phyloP scores from a whole-genome alignment of 2,113 vertebrate genomes.

The Pelvicachromis taeniatus region DNA sequence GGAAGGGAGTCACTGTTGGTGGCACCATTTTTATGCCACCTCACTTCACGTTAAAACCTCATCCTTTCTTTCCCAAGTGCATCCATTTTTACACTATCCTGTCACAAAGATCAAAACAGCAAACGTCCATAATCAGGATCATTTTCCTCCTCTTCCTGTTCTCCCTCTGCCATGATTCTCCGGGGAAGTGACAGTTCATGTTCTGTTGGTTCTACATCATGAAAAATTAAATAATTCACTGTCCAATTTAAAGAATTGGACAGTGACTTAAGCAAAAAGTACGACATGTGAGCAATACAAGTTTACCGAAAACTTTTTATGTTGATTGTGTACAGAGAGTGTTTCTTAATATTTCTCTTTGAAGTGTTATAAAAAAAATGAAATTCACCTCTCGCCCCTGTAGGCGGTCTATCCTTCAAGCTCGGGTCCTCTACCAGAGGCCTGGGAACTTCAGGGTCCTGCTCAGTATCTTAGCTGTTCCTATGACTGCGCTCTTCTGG shows the following conservation, averaged over 20 bases:
- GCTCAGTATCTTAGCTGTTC: no score
- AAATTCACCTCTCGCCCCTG: no score
- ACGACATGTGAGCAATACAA: neutral
- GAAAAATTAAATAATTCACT: neutral
- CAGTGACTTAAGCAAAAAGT: neutral
- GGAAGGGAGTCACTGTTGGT: neutral
- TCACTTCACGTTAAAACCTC: conserved; percentile 16
- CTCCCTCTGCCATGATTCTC: neutral
- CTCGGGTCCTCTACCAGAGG: no score
- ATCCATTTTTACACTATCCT: neutral
- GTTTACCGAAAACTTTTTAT: neutral
- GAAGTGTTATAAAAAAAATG: no score
- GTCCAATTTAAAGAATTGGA: neutral
- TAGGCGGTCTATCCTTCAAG: no score
- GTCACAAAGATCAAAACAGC: neutral
- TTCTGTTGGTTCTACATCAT: neutral
- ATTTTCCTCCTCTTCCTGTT: neutral
- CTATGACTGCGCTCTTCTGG: no score
- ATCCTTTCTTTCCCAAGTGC: neutral
- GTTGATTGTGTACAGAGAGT: neutral
- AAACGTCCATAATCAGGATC: neutral
- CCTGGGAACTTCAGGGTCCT: no score
- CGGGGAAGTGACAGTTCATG: neutral
- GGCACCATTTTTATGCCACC: conserved; percentile 32
- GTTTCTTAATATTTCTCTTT: neutral